phyloP scores from a whole-genome alignment of 1,140 invertebrate genomes.

The Mylabris phalerata region DNA sequence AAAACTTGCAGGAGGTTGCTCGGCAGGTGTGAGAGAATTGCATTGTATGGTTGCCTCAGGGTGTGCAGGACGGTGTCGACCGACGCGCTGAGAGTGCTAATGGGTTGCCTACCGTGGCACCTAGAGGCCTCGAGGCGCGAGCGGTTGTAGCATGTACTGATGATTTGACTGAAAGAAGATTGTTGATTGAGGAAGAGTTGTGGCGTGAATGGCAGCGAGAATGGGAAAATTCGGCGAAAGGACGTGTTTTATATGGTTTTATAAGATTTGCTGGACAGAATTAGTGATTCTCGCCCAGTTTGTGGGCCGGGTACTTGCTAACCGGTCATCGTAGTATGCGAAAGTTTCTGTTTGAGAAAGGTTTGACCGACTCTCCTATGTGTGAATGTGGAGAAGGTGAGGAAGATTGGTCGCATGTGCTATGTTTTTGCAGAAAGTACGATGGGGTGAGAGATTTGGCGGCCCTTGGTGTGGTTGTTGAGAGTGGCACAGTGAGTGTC shows the following conservation, averaged over 20 bases:
- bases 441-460: too few species aligned
- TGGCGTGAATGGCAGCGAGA: not conserved
- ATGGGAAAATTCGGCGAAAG: not conserved
- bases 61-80: conserved; percentile 28
- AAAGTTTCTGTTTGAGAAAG: not conserved
- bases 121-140: conserved; percentile 3
- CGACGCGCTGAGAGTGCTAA: conserved; percentile 18
- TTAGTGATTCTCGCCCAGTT: not conserved
- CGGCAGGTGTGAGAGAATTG: conserved; percentile 20
- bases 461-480: too few species aligned
- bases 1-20: not conserved
- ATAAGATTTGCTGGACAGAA: not conserved
- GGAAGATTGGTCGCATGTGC: not conserved
- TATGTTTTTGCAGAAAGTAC: too few species aligned
- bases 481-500: too few species aligned
- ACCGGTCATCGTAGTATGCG: not conserved
- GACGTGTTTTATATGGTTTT: not conserved
- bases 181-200: not conserved
- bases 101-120: conserved; percentile 19
- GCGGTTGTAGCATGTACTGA: not conserved
- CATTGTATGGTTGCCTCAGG: conserved; percentile 18
- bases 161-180: too few species aligned
- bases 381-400: not conserved
- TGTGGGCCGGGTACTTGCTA: not conserved
- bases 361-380: not conserved